These are phyloP conservation scores for Puma concolor DNA, from an alignment of 2,113 vertebrate species.

Conservation along the genomic window DNA sequence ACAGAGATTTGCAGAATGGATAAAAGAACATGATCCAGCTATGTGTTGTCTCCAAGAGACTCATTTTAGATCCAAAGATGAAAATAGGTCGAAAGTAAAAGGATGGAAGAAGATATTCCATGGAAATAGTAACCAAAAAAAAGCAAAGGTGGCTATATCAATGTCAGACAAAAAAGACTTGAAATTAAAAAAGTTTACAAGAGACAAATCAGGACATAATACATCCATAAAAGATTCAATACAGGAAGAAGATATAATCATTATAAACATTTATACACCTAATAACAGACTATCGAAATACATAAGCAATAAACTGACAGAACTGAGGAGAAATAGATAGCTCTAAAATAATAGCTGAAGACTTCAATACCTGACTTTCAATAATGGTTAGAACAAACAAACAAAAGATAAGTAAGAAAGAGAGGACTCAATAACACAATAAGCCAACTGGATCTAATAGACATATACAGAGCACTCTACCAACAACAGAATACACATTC, in stretches of 20 bases:
- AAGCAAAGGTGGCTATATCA: neutral
- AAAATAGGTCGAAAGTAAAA: no score
- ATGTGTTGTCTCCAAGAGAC: no score
- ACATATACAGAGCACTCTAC: neutral
- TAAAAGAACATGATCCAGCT: no score
- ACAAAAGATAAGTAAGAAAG: neutral
- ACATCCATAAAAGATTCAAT: neutral
- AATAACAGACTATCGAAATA: neutral
- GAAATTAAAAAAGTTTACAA: neutral
- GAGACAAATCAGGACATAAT: neutral
- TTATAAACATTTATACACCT: neutral
- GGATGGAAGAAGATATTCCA: no score
- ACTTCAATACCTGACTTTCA: no score
- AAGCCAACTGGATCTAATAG: neutral
- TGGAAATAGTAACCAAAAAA: neutral
- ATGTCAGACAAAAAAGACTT: neutral
- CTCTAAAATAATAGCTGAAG: no score
- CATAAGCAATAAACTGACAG: neutral
- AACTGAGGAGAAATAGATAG: no score
- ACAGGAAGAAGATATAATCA: neutral
- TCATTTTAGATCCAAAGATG: no score
- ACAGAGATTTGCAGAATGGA: no score
- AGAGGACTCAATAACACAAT: neutral
- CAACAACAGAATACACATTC: neutral
- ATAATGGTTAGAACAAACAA: no score